Percentiles rank a stretch among this genome's conserved stretches.
Evolutionary conservation across 2,797 vertebrate genomes (phyloP).

Genomic region (Hypotaenidia philippensis): DNA sequence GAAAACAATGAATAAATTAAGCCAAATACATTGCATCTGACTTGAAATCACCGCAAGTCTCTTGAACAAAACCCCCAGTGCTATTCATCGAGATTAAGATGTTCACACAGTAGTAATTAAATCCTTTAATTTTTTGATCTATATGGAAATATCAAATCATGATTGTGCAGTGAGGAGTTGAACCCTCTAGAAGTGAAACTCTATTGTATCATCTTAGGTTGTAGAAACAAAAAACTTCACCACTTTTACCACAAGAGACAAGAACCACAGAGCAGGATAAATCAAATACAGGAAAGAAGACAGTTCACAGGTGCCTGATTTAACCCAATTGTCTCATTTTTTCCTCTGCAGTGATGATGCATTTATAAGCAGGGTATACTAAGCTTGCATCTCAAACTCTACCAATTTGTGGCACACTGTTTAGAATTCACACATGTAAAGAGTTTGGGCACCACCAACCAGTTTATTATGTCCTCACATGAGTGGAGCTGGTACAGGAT

Average conservation of each 20-base stretch:
- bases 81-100: not conserved
- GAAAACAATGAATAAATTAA: constrained; percentile 21
- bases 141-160: not conserved
- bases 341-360: not conserved
- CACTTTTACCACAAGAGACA: not conserved
- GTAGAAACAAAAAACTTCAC: not conserved
- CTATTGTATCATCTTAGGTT: not conserved
- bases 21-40: not conserved
- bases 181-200: not conserved
- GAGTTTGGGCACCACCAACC: not conserved
- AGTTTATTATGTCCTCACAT: not conserved
- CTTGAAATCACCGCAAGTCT: not conserved
- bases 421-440: not conserved
- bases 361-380: not conserved
- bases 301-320: not conserved
- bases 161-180: not conserved
- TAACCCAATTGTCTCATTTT: not conserved
- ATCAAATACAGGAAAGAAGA: not conserved
- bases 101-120: not conserved
- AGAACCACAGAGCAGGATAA: not conserved
- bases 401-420: not conserved
- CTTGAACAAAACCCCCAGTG: not conserved
- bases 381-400: not conserved
- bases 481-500: not conserved
- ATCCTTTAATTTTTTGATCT: not conserved